A percentile compares a stretch with the other conserved stretches of the same genome.
These are phyloP conservation scores for Drosophila biarmipes DNA, from an alignment of 1,140 invertebrate species.

Conservation along the genomic window DNA sequence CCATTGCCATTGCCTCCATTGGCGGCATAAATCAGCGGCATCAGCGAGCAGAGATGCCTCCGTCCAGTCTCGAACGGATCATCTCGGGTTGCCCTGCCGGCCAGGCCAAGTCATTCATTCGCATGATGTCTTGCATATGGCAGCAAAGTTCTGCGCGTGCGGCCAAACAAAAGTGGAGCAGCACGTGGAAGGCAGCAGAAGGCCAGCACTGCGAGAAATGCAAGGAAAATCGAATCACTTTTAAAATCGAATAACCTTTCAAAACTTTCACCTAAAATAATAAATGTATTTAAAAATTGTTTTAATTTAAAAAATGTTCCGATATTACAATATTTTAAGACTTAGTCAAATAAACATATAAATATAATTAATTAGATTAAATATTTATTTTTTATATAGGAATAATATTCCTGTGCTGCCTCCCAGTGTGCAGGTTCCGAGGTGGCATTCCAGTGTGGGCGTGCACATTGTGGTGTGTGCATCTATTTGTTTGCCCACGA, in stretches of 20 bases:
- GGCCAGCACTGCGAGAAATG: constrained; percentile 1
- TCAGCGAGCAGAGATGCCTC: constrained; percentile 7
- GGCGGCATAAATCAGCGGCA: background rate
- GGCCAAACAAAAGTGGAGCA: constrained; percentile 54
- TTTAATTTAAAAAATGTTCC: no score
- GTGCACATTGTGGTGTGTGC: constrained; percentile 56
- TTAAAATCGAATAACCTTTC: no score
- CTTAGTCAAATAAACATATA: no score
- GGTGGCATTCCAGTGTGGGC: constrained; percentile 36
- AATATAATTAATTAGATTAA: no score
- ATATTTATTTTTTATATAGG: no score
- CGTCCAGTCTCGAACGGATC: constrained; percentile 17
- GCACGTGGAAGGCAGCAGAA: constrained; percentile 11
- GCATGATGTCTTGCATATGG: constrained; percentile 70
- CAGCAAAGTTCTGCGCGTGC: constrained; percentile 62
- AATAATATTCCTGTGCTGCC: background rate
- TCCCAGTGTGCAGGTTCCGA: background rate
- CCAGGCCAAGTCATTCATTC: constrained; percentile 37
- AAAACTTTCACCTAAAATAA: no score
- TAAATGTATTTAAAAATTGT: no score
- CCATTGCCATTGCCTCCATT: no score
- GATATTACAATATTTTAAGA: no score
- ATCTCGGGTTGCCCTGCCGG: constrained; percentile 21
- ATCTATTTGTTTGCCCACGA: constrained; percentile 64
- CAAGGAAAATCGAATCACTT: no score